Conservation (phyloP, 2,888 invertebrate species). For the Odontothrips loti region DNA sequence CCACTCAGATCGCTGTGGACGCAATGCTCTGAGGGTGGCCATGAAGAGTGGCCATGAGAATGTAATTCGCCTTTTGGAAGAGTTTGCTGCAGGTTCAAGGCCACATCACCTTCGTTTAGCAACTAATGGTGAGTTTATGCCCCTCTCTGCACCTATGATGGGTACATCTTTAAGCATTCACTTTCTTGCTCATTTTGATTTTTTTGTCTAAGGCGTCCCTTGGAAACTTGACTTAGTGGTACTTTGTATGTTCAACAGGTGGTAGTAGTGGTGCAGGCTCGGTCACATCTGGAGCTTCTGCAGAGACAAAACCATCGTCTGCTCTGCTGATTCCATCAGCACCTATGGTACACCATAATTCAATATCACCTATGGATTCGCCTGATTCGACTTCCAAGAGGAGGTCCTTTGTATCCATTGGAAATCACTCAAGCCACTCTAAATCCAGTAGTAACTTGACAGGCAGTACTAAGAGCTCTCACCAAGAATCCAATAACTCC, state of each 20-base stretch:
- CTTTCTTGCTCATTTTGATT: not conserved
- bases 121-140: conserved; percentile 42
- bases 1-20: conserved; percentile 80
- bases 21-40: conserved; percentile 83
- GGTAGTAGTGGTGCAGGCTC: conserved; percentile 49
- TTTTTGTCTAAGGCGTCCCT: not conserved
- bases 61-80: conserved; percentile 74
- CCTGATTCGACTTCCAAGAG: conserved; percentile 42
- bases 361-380: conserved; percentile 46
- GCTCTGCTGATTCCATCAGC: conserved; percentile 52
- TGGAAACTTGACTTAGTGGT: conserved; percentile 5
- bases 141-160: conserved; percentile 1
- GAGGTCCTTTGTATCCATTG: conserved; percentile 49
- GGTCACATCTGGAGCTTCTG: conserved; percentile 53
- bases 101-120: conserved; percentile 41
- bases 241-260: conserved; percentile 40
- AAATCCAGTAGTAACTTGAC: conserved; percentile 76
- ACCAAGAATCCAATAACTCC: conserved; percentile 45
- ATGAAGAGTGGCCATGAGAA: conserved; percentile 85
- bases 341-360: conserved; percentile 30
- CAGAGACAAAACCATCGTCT: conserved; percentile 60
- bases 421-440: conserved; percentile 70
- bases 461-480: conserved; percentile 59
- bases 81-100: conserved; percentile 49
- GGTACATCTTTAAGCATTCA: conserved; percentile 30